phyloP scores from a whole-genome alignment of 1,140 invertebrate species.

The Aradophagus sp. region DNA sequence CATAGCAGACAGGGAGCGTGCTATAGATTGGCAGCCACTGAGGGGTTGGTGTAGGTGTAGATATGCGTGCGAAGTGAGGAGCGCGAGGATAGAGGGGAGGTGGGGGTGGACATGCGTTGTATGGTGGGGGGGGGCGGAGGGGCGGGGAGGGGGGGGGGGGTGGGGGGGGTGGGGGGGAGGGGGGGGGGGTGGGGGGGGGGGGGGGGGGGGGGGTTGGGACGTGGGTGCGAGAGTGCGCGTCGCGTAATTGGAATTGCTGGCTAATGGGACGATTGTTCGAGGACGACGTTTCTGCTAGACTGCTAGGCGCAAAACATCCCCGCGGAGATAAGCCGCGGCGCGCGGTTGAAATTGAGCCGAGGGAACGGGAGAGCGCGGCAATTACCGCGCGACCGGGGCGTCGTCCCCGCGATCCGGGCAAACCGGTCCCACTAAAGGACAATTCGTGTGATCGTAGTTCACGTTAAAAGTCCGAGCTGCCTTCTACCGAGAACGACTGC shows the following conservation, averaged over 20 bases:
- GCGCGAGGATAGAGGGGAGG: too few relatives aligned
- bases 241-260: slow-evolving; percentile 58
- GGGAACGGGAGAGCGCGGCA: slow-evolving; percentile 30
- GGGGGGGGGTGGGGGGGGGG: too few relatives aligned
- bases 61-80: too few relatives aligned
- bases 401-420: slow-evolving; percentile 36
- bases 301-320: slow-evolving; percentile 45
- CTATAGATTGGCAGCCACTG: too few relatives aligned
- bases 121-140: too few relatives aligned
- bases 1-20: too few relatives aligned
- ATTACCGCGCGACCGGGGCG: slow-evolving; percentile 33
- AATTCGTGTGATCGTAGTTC: slow-evolving; percentile 46
- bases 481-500: slow-evolving; percentile 5
- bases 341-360: slow-evolving; percentile 43
- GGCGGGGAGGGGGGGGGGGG: too few relatives aligned
- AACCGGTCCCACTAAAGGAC: slow-evolving; percentile 37
- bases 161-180: too few relatives aligned
- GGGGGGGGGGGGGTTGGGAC: too few relatives aligned
- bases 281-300: slow-evolving; percentile 52
- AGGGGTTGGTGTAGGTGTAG: too few relatives aligned
- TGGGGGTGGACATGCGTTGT: too few relatives aligned
- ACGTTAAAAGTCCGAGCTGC: slow-evolving; percentile 14
- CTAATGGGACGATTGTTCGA: slow-evolving; percentile 57
- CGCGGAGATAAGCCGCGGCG: slow-evolving; percentile 37
- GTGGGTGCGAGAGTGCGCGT: slow-evolving; percentile 28